A percentile compares a stretch with the other conserved stretches of the same genome.
Conservation (phyloP, 1,140 invertebrate species). For the Penaeus vannamei region DNA sequence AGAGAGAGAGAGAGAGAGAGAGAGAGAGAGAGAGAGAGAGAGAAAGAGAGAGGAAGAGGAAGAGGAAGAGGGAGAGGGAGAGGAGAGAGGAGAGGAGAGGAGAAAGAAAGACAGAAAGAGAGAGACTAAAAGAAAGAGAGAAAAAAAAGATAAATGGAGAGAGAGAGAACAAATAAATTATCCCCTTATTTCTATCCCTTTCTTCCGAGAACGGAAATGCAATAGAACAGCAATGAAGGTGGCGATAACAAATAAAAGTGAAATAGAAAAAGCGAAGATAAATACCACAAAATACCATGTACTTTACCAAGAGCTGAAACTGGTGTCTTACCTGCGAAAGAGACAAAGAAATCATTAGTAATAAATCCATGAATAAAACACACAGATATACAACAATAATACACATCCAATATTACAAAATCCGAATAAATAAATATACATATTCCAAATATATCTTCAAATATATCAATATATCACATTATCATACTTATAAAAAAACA, state of each 20-base stretch:
- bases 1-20: not conserved
- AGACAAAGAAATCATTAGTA: constrained; percentile 28
- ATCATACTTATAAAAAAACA: not conserved
- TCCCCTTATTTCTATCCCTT: too few species aligned
- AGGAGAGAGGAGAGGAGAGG: not conserved
- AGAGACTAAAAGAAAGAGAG: too few species aligned
- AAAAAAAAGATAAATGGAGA: too few species aligned
- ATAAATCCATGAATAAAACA: not conserved
- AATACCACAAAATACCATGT: not conserved
- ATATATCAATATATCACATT: not conserved
- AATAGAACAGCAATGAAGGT: too few species aligned
- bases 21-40: not conserved
- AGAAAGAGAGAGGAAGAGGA: not conserved
- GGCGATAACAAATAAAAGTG: too few species aligned
- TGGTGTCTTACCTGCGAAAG: constrained; percentile 55
- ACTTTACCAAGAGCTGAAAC: constrained; percentile 38
- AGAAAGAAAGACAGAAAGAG: too few species aligned
- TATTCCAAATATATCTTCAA: not conserved
- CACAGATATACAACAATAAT: not conserved
- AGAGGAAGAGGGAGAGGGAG: not conserved
- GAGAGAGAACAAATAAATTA: too few species aligned
- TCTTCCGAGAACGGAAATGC: too few species aligned
- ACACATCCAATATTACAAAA: not conserved
- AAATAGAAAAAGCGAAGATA: too few species aligned
- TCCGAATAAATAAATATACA: too few species aligned